Base-by-base conservation (phyloP, 2,113 vertebrate species). In the Triplophysa tibetana region DNA sequence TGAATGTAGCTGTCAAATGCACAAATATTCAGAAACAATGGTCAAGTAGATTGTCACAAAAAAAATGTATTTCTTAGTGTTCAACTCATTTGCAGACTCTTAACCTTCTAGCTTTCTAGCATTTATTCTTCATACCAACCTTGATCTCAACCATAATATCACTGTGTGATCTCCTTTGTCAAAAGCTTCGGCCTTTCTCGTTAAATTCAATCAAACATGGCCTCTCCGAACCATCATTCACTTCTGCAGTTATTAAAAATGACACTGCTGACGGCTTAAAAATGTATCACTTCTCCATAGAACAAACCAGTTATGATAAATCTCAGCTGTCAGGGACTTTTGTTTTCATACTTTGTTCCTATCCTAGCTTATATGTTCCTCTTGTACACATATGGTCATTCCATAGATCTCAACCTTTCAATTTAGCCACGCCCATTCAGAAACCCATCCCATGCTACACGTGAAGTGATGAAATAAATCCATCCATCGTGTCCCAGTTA, bases 401-500 rank as follows among this genome's bases (percentile, higher is more conserved):
- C 19, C 48, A 48, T 45, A 81, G 54, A 65, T 62, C 56, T 75
- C 69, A 43, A 72, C 24, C 73, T 43, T 65, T 72, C 7, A 70
- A 62, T 65, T 75, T 21, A 74, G 54, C 54, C 66, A 70, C 21
- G 13, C 78, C 50, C 62, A 54, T 3, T 80, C 21, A 17, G 24
- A 80, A 54, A 73, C 64, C 8, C 64, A 4, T 2, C 23, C 66
- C 52, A 61, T 8, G 23, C 67, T 50, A 7, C 4, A 7, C 38
- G 63, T 11, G 65, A 29, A 24, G 61, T 56, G 45, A 76, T 76
- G 70, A 77, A 79, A 60, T 12, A 8, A 43, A 81, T 81, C 17
- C 76, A 78, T 78, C 48, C 58, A 78, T 82, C 52, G 76, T 9
- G 24, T 29, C 23, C 63, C 50, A 60, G 48, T 63, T 79, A 70